Evolutionary conservation across 1,140 invertebrate genomes (phyloP).

Genomic region (Saccostrea glomerata): DNA sequence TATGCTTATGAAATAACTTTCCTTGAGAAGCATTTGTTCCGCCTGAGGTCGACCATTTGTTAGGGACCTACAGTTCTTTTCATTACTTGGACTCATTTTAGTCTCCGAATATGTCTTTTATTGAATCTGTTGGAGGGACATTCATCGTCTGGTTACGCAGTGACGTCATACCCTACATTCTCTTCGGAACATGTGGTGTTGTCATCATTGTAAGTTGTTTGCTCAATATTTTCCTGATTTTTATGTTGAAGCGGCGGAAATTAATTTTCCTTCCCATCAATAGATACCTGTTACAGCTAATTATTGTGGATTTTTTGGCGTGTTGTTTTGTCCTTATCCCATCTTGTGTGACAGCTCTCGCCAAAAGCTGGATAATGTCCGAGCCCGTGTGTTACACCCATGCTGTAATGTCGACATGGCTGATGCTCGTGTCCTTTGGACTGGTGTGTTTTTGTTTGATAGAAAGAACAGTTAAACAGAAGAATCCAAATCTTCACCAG

Average conservation of each 20-base stretch:
- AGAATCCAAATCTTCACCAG: neutral
- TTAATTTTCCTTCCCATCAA: neutral
- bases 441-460: slow-evolving; percentile 14
- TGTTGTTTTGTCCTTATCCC: slow-evolving; percentile 40
- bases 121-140: slow-evolving; percentile 41
- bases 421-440: slow-evolving; percentile 26
- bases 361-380: slow-evolving; percentile 37
- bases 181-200: slow-evolving; percentile 30
- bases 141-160: slow-evolving; percentile 51
- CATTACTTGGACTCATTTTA: neutral
- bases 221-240: slow-evolving; percentile 30
- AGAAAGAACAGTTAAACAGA: slow-evolving; percentile 14
- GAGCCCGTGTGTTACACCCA: slow-evolving; percentile 36
- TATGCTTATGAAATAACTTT: no score
- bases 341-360: slow-evolving; percentile 35
- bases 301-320: slow-evolving; percentile 39
- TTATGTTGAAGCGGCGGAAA: slow-evolving; percentile 31
- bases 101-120: slow-evolving; percentile 1
- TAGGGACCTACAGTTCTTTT: neutral
- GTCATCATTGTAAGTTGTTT: slow-evolving; percentile 17
- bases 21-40: no score
- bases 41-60: no score
- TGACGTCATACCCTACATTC: slow-evolving; percentile 50
- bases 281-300: slow-evolving; percentile 37
- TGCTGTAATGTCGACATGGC: slow-evolving; percentile 29